Conservation (phyloP, 2,797 vertebrate species). For the Enteromius afrohamiltoni region DNA sequence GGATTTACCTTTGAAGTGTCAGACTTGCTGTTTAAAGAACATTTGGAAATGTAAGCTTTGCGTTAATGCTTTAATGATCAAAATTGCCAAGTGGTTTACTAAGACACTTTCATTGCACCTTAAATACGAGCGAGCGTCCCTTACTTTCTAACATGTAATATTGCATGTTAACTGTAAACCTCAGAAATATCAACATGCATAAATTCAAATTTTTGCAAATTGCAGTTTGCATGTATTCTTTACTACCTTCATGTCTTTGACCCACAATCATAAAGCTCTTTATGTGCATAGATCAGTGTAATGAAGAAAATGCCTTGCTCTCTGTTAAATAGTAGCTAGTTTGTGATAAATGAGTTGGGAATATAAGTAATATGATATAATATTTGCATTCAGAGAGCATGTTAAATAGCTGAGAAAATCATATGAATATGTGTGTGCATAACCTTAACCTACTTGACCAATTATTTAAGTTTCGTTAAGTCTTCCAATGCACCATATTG, state of each 20-base stretch:
- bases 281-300: neutral
- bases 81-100: neutral
- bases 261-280: neutral
- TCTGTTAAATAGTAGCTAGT: neutral
- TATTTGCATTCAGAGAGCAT: neutral
- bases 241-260: neutral
- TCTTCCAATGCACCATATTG: neutral
- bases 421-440: neutral
- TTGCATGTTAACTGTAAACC: neutral
- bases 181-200: neutral
- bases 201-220: neutral
- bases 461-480: neutral
- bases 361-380: neutral
- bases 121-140: neutral
- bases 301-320: neutral
- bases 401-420: neutral
- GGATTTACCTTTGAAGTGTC: neutral
- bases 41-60: neutral
- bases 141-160: neutral
- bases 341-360: neutral
- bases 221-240: neutral
- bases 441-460: neutral
- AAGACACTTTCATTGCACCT: neutral
- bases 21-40: neutral
- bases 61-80: neutral